Base-by-base conservation (phyloP, 1,140 invertebrate genomes). In the Brachionus plicatilis region DNA sequence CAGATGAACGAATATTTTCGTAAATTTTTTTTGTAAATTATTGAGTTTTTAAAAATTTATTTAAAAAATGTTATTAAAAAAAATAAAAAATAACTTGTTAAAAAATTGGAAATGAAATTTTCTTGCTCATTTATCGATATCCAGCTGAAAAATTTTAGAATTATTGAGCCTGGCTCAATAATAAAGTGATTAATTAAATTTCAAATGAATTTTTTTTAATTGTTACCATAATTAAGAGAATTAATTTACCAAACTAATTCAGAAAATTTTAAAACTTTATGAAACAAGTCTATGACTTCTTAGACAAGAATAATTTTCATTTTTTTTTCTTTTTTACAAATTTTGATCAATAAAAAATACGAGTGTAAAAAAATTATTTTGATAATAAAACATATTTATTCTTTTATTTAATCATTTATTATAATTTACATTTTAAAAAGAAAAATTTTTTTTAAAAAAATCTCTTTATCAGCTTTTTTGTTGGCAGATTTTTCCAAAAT, bases 341-440 rank as follows among this genome's bases (percentile, higher is more conserved):
- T 68, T 68, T 68, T 68, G 27, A n/a, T 68, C 14, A 68, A 68
- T 33, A 65, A 68, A 68, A 68, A 29, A 68, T 68, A 33, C 66
- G 66, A 68, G 41, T 68, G 66, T 68, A 68, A 68, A 68, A 68
- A 68, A 68, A 68, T 17, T n/a, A 68, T 68, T 68, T 68, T 68
- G 66, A 29, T 68, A 68, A 43, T 72, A 43, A 72, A 72, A 72
- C 33, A 8, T 72, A 41, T 72, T 20, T 41, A 41, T 72, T 72
- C 17, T 41, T 43, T 60, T 60, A 60, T 20, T 60, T 9, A 20
- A 20, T 60, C 27, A 60, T 60, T 60, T 60, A 9, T 20, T 27
- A 53, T 56, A 78, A 7, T 27, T 75, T 75, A 75, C 33, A 75
- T n/a, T n/a, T 75, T 50, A 14, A 50, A 12, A 50, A 76, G 37